Percentiles rank a stretch among this genome's conserved stretches.
These are phyloP conservation scores for Hemicentrotus pulcherrimus DNA, from an alignment of 35 echinoderm and acorn worm species.

Conservation along the genomic window DNA sequence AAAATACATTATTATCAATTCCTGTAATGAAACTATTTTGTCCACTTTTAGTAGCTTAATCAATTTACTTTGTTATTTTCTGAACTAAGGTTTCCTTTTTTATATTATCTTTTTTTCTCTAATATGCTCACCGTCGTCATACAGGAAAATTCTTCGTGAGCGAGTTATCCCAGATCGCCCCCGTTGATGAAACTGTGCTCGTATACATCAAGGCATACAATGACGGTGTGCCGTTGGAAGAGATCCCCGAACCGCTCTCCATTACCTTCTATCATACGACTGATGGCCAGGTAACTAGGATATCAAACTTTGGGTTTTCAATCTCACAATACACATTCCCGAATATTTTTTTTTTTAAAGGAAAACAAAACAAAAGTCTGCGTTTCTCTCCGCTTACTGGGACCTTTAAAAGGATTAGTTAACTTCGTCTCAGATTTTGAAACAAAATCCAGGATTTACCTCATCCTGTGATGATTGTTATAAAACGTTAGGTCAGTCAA, in stretches of 20 bases:
- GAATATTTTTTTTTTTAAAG: neutral
- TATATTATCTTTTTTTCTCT: too few relatives aligned
- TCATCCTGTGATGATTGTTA: too few relatives aligned
- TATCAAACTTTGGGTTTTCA: neutral
- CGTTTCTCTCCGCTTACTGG: neutral
- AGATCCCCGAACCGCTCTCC: constrained; percentile 60
- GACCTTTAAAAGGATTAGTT: too few relatives aligned
- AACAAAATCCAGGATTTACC: too few relatives aligned
- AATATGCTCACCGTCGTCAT: too few relatives aligned
- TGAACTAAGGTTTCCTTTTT: too few relatives aligned
- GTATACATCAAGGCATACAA: constrained; percentile 75
- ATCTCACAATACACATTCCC: neutral
- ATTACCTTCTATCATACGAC: constrained; percentile 78
- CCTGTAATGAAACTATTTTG: too few relatives aligned
- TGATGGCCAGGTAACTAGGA: neutral
- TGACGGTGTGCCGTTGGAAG: constrained; percentile 59
- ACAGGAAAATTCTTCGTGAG: constrained; percentile 79
- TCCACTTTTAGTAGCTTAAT: too few relatives aligned
- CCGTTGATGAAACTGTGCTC: constrained; percentile 62
- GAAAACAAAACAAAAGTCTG: neutral
- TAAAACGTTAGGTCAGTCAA: too few relatives aligned
- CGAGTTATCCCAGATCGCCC: constrained; percentile 42
- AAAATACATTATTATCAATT: too few relatives aligned
- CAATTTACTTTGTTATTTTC: too few relatives aligned
- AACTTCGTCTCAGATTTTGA: too few relatives aligned